Conservation (phyloP, 1,140 invertebrate species). For the Vollenhovia emeryi region DNA sequence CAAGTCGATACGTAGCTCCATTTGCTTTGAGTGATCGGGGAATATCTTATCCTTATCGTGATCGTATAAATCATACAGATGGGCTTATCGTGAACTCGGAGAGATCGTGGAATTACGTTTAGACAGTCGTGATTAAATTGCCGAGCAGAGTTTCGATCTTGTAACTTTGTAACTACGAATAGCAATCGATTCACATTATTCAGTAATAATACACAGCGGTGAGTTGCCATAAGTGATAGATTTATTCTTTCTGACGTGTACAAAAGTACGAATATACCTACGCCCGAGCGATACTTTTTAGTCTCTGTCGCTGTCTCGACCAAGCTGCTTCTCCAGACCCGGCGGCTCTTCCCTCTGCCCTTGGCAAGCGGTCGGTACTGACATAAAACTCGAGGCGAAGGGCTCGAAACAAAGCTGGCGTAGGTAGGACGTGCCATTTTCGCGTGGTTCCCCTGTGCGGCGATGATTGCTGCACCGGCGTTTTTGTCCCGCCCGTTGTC, state of each 20-base stretch:
- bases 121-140: background rate
- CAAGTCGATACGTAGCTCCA: background rate
- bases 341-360: background rate
- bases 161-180: background rate
- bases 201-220: background rate
- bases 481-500: slow-evolving; percentile 52
- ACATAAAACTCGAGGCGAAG: slow-evolving; percentile 22
- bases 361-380: slow-evolving; percentile 20
- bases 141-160: background rate
- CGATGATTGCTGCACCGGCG: slow-evolving; percentile 60
- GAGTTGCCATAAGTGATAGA: background rate
- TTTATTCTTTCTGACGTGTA: background rate
- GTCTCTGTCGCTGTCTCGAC: background rate
- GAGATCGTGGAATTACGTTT: background rate
- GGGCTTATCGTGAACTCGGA: background rate
- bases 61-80: background rate
- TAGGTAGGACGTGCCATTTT: slow-evolving; percentile 48
- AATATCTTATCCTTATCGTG: background rate
- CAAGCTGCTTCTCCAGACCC: background rate
- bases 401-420: slow-evolving; percentile 41
- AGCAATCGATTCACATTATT: background rate
- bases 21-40: background rate
- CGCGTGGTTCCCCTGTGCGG: slow-evolving; percentile 40
- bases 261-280: background rate
- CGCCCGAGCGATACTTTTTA: background rate